Base-by-base conservation (phyloP, 2,888 invertebrate species). In the Listrodromus nycthemerus region DNA sequence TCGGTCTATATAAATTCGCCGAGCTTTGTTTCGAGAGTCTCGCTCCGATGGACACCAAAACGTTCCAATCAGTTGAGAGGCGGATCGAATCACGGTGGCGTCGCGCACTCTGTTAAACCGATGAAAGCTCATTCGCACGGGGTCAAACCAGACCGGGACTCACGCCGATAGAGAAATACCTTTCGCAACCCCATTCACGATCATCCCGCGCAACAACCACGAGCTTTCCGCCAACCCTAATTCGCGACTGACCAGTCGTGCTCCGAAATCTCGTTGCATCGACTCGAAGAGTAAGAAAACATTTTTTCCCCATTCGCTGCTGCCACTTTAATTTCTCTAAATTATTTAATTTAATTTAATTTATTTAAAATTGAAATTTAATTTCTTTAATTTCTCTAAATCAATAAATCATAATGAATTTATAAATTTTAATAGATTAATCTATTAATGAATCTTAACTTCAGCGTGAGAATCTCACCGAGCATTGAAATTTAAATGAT, bases 61-160 rank as follows among this genome's bases (percentile, higher is more conserved):
- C 75, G 65, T 75, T 37, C 74, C 74, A 79, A 83, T 79, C 75
- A 76, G 76, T 76, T 65, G 55, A 55, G 48, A 71, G 66, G 55
- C 58, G 55, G 55, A 83, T 71, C 27, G 75, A 66, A 75, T 65
- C 58, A 48, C 58, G 52, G 52, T 24, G n/a, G 66, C 52, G n/a
- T 24, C 63, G 37, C 27, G 63, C 79, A 76, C 76, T 73, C 58
- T 76, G 76, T 83, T 67, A 27, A 63, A 24, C 63, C 52, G n/a
- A 81, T 75, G 69, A 63, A 63, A 82, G 69, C 73, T 78, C 73
- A 61, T 78, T 30, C 77, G 61, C 58, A 24, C 6, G 58, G 24
- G 24, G 33, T 24, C 45, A 8, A 19, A 3, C 37, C 16, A 27
- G 10, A 50, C 27, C 48, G 41, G 55, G 19, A 55, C 27, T 37